Evolutionary conservation across 2,797 vertebrate species (phyloP).

Genomic region (Gadopsis marmoratus): DNA sequence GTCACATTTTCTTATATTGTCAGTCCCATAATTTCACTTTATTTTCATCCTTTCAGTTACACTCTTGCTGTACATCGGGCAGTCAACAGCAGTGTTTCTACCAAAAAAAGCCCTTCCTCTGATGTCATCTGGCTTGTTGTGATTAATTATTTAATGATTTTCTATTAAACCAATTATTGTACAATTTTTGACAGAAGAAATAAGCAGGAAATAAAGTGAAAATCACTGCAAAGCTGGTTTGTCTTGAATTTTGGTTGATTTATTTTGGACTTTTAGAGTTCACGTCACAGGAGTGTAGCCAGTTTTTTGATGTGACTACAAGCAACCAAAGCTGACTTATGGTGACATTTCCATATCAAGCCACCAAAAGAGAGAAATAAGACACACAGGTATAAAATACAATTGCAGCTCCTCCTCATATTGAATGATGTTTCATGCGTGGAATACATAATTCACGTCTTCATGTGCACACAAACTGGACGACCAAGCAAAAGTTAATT

Average conservation of each 20-base stretch:
- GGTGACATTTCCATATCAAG: slow-evolving; percentile 17
- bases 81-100: slow-evolving; percentile 3
- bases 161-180: slow-evolving; percentile 10
- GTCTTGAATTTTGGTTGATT: neutral
- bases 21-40: neutral
- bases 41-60: neutral
- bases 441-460: slow-evolving; percentile 26
- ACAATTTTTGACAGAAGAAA: neutral
- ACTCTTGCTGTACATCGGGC: neutral
- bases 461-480: slow-evolving; percentile 32
- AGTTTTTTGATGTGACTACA: slow-evolving; percentile 28
- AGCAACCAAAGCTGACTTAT: slow-evolving; percentile 27
- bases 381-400: neutral
- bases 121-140: slow-evolving; percentile 16
- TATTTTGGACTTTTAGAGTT: slow-evolving; percentile 19
- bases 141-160: slow-evolving; percentile 18
- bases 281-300: neutral
- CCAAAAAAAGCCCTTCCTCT: neutral
- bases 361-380: slow-evolving; percentile 17
- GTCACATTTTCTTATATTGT: neutral
- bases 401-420: slow-evolving; percentile 4
- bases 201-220: neutral
- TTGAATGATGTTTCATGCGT: slow-evolving; percentile 18
- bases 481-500: slow-evolving; percentile 52
- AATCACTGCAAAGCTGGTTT: slow-evolving; percentile 9